Percentiles rank a stretch among this genome's conserved stretches.
Conservation (phyloP, 2,113 vertebrate genomes). For the Arvicanthis niloticus region DNA sequence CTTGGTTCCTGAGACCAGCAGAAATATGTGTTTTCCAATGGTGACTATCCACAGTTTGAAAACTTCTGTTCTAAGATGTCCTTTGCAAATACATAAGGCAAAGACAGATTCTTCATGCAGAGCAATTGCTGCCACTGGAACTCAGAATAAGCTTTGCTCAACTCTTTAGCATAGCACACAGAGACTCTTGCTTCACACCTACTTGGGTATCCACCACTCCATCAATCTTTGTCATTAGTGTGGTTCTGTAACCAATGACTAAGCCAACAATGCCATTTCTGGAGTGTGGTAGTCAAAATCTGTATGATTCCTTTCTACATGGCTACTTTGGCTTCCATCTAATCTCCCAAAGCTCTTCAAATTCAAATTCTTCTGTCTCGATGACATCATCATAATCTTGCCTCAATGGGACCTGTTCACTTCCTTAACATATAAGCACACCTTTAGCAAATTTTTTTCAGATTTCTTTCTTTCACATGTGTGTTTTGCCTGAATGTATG, state of each 20-base stretch:
- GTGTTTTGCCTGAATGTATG: neutral
- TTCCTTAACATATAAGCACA: neutral
- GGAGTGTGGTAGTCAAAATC: rapidly evolving
- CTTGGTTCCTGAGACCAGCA: neutral
- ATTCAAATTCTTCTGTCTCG: neutral
- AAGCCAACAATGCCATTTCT: neutral
- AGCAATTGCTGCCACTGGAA: neutral
- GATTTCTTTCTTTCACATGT: neutral
- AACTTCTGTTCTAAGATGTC: neutral
- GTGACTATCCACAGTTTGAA: neutral
- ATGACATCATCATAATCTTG: neutral
- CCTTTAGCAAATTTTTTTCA: neutral
- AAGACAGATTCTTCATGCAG: neutral
- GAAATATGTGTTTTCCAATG: neutral
- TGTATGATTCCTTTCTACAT: neutral
- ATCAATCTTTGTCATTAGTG: neutral
- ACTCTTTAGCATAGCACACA: rapidly evolving
- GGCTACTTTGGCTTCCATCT: neutral
- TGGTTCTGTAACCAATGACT: too few relatives aligned
- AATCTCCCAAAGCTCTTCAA: neutral
- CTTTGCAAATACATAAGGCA: neutral
- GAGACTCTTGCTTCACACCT: neutral
- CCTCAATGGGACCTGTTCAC: neutral
- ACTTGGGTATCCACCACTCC: neutral
- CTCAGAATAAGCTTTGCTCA: neutral